phyloP scores from a whole-genome alignment of 1,140 invertebrate species.

The Megalonaias nervosa region DNA sequence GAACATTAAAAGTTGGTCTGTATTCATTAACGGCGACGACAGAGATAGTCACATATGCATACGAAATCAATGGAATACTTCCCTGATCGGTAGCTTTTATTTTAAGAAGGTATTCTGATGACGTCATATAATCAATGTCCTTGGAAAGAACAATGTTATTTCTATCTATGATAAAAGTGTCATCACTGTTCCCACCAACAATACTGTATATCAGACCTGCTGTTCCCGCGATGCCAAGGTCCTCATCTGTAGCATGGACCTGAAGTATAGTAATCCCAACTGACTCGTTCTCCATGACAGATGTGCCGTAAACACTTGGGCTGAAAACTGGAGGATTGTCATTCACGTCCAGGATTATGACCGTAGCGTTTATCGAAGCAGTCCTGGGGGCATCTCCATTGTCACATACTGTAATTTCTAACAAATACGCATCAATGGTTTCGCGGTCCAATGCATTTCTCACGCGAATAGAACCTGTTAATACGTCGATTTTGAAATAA shows the following conservation, averaged over 20 bases:
- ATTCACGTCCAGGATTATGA: constrained; percentile 52
- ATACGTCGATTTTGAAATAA: constrained; percentile 45
- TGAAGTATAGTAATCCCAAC: constrained; percentile 10
- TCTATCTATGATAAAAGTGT: constrained; percentile 26
- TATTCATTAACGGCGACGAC: constrained; percentile 46
- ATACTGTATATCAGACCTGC: constrained; percentile 31
- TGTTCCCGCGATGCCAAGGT: constrained; percentile 44
- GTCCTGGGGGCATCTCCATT: constrained; percentile 32
- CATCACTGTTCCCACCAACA: constrained; percentile 21
- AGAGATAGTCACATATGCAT: constrained; percentile 32
- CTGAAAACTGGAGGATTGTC: constrained; percentile 50
- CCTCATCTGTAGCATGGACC: constrained; percentile 40
- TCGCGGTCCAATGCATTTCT: constrained; percentile 47
- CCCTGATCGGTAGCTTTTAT: constrained; percentile 41
- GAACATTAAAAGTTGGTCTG: constrained; percentile 37
- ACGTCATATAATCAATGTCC: constrained; percentile 25
- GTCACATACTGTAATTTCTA: constrained; percentile 46
- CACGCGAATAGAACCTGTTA: constrained; percentile 49
- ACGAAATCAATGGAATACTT: constrained; percentile 30
- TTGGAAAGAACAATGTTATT: constrained; percentile 19
- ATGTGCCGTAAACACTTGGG: constrained; percentile 30
- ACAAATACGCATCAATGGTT: constrained; percentile 27
- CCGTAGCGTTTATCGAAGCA: constrained; percentile 32
- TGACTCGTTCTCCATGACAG: constrained; percentile 36
- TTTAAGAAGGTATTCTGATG: constrained; percentile 22